phyloP scores from a whole-genome alignment of 2,113 vertebrate genomes.

The Crotalus viridis region DNA sequence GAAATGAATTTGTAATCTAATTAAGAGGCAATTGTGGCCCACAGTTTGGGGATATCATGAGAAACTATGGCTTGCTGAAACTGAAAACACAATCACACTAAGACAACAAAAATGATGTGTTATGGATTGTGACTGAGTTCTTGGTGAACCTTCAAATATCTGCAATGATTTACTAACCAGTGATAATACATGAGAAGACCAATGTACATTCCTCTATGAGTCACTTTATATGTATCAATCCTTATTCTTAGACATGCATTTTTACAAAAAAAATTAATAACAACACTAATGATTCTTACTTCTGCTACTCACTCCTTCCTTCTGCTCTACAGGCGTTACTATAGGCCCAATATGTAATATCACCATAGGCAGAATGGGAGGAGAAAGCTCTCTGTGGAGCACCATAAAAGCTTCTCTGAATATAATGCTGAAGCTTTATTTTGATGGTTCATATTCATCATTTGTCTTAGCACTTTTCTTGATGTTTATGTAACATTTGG shows the following conservation, averaged over 20 bases:
- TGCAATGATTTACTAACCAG: not conserved
- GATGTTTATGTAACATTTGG: too few species aligned
- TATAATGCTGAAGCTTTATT: not conserved
- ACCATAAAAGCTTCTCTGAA: not conserved
- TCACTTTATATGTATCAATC: too few species aligned
- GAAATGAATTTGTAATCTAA: not conserved
- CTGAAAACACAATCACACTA: too few species aligned
- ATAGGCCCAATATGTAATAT: too few species aligned
- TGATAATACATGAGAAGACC: not conserved
- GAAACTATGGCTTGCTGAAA: not conserved
- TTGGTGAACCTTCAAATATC: not conserved
- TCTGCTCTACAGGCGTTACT: not conserved
- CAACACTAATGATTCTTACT: not conserved
- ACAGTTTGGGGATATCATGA: not conserved
- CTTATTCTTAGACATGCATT: not conserved
- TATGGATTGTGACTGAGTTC: too few species aligned
- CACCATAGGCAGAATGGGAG: too few species aligned
- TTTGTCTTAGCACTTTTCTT: not conserved
- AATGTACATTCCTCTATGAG: not conserved
- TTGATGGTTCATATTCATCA: not conserved
- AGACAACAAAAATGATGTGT: too few species aligned
- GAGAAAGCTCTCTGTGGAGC: not conserved
- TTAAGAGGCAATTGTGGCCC: not conserved
- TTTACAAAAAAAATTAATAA: not conserved
- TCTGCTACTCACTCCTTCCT: too few species aligned